phyloP scores from a whole-genome alignment of 2,797 vertebrate species.

The Sphenodon punctatus region DNA sequence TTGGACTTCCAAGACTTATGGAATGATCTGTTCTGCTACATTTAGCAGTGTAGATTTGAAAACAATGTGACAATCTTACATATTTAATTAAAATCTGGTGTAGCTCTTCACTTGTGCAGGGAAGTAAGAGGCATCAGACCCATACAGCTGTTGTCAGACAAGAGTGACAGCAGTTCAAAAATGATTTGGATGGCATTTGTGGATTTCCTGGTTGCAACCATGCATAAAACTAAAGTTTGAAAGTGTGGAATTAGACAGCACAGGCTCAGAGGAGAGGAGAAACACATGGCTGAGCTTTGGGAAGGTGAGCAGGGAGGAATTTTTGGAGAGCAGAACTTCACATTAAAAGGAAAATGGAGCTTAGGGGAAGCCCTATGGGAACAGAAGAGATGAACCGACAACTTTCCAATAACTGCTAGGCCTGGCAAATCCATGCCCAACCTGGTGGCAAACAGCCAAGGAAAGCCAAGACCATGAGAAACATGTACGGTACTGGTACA shows the following conservation, averaged over 20 bases:
- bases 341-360: not conserved
- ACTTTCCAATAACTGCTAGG: not conserved
- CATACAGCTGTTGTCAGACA: constrained; percentile 39
- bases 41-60: constrained; percentile 69
- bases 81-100: constrained; percentile 62
- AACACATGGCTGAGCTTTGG: fast-evolving
- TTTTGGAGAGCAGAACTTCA: not conserved
- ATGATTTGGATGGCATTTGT: not conserved
- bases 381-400: not conserved
- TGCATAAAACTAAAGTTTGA: not conserved
- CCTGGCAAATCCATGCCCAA: not conserved
- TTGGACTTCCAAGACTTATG: constrained; percentile 47
- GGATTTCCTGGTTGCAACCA: not conserved
- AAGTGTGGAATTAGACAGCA: constrained; percentile 30
- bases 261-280: not conserved
- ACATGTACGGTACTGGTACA: fast-evolving
- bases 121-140: constrained; percentile 26
- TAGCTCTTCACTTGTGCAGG: constrained; percentile 4
- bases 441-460: not conserved
- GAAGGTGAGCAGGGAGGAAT: not conserved
- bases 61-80: constrained; percentile 66
- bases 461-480: not conserved
- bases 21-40: constrained; percentile 41
- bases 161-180: constrained; percentile 31
- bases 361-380: not conserved